Evolutionary conservation across 1,140 invertebrate species (phyloP).

Genomic region (Nebria ingens): DNA sequence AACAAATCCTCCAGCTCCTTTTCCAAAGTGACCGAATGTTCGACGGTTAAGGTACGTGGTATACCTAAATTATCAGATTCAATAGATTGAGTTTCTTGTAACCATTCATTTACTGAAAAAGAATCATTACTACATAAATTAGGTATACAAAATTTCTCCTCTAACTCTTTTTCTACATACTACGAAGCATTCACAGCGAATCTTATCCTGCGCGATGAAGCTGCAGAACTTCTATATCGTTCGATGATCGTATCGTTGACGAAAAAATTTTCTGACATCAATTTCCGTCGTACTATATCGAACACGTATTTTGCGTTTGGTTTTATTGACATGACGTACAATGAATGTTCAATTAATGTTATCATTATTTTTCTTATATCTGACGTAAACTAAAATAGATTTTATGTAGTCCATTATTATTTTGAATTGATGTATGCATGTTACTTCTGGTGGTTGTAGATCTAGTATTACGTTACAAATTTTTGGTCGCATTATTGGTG

Average conservation of each 20-base stretch:
- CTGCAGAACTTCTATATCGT: neutral
- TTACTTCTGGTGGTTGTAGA: neutral
- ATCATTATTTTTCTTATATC: slow-evolving; percentile 1
- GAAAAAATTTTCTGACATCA: slow-evolving; percentile 1
- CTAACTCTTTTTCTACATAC: neutral
- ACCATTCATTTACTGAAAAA: neutral
- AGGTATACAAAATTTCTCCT: neutral
- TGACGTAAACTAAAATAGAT: neutral
- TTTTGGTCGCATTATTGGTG: neutral
- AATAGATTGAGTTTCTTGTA: neutral
- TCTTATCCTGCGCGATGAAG: neutral
- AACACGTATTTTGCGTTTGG: slow-evolving; percentile 2
- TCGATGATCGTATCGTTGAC: neutral
- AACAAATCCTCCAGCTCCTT: neutral
- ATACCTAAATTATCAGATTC: neutral
- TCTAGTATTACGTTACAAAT: neutral
- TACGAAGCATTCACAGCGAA: neutral
- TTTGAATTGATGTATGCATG: neutral
- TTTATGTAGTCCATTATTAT: neutral
- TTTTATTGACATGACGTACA: neutral
- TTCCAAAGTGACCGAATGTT: neutral
- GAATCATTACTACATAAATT: neutral
- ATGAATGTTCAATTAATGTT: neutral
- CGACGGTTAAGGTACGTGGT: neutral
- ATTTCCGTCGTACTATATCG: neutral